phyloP scores from a whole-genome alignment of 2,888 invertebrate genomes.

The Lypha dubia region DNA sequence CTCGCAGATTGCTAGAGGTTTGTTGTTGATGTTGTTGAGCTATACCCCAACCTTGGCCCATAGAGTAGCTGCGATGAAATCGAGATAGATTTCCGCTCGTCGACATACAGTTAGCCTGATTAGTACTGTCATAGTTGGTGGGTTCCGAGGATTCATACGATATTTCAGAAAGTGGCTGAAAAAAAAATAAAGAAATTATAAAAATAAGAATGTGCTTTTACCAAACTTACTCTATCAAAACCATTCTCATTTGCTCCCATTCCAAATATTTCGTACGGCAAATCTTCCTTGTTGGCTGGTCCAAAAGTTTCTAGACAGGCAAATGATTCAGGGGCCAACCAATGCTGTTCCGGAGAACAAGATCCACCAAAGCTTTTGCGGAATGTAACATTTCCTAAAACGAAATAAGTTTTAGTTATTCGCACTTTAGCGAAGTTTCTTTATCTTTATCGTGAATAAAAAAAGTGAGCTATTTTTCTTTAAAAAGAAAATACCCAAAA shows the following conservation, averaged over 20 bases:
- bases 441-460: too few species aligned
- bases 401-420: not conserved
- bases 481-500: too few species aligned
- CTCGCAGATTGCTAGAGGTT: constrained; percentile 64
- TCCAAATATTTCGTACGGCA: constrained; percentile 83
- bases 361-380: constrained; percentile 81
- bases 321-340: constrained; percentile 83
- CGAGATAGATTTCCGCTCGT: constrained; percentile 79
- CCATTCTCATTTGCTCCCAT: constrained; percentile 80
- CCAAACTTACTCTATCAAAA: constrained; percentile 80
- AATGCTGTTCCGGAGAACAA: constrained; percentile 81
- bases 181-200: not conserved
- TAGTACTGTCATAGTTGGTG: constrained; percentile 79
- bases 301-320: constrained; percentile 83
- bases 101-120: constrained; percentile 75
- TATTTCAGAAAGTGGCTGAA: constrained; percentile 82
- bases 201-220: not conserved
- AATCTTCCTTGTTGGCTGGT: constrained; percentile 81
- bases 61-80: constrained; percentile 94
- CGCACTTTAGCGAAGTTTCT: too few species aligned
- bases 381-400: constrained; percentile 77
- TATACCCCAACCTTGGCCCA: constrained; percentile 87
- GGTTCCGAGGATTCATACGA: constrained; percentile 83
- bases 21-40: constrained; percentile 79
- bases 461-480: too few species aligned